A percentile compares a stretch with the other conserved stretches of the same genome.
Evolutionary conservation across 2,888 invertebrate genomes (phyloP).

Genomic region (Deilephila elpenor): DNA sequence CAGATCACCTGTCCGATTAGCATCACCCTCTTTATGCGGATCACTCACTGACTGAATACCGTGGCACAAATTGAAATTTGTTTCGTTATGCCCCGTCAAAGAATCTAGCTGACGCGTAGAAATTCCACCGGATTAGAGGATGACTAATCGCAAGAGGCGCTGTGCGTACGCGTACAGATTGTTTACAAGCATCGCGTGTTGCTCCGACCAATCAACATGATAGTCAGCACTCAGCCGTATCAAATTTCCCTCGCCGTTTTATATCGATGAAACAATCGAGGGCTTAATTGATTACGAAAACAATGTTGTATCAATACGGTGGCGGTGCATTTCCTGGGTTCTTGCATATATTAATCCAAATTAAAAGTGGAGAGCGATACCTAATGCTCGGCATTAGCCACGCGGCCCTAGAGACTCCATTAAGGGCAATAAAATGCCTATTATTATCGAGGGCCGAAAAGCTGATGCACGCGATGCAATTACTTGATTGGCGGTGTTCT

Average conservation of each 20-base stretch:
- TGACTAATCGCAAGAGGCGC: conserved; percentile 67
- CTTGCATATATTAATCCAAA: conserved; percentile 79
- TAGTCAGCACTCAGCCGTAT: conserved; percentile 73
- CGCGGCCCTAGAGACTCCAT: conserved; percentile 83
- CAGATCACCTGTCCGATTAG: conserved; percentile 82
- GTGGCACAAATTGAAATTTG: conserved; percentile 77
- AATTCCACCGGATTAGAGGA: conserved; percentile 70
- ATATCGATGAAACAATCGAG: conserved; percentile 64
- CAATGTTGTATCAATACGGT: conserved; percentile 56
- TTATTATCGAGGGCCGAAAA: conserved; percentile 85
- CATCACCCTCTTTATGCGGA: conserved; percentile 78
- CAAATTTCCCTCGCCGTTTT: conserved; percentile 66
- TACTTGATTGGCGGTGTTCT: conserved; percentile 84
- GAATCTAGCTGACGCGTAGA: conserved; percentile 71
- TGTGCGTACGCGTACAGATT: conserved; percentile 54
- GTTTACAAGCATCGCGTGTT: conserved; percentile 66
- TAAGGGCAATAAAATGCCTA: conserved; percentile 84
- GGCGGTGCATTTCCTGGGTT: conserved; percentile 60
- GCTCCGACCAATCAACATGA: conserved; percentile 72
- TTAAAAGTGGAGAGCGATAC: conserved; percentile 75
- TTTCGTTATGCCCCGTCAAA: conserved; percentile 79
- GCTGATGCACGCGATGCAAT: conserved; percentile 85
- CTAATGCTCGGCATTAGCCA: conserved; percentile 74
- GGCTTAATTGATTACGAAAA: conserved; percentile 78
- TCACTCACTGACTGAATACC: conserved; percentile 73